phyloP scores from a whole-genome alignment of 2,888 invertebrate species.

The Alloscopus bannaensis region DNA sequence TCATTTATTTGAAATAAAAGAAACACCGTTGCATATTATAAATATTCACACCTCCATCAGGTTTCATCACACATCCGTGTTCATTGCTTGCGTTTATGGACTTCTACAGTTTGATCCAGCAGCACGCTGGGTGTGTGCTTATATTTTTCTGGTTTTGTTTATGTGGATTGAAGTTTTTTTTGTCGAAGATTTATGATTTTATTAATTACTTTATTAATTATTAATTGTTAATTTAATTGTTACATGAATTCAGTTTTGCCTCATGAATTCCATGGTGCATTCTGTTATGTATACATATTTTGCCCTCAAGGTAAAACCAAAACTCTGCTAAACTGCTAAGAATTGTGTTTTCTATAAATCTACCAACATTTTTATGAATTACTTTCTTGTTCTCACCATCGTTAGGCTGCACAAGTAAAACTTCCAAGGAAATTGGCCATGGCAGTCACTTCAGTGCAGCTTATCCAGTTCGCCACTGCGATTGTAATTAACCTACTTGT shows the following conservation, averaged over 20 bases:
- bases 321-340: too few species aligned
- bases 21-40: conserved; percentile 1
- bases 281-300: conserved; percentile 51
- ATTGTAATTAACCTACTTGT: conserved; percentile 34
- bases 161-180: too few species aligned
- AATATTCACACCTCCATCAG: conserved; percentile 9
- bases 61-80: conserved; percentile 45
- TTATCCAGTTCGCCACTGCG: conserved; percentile 39
- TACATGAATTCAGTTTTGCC: too few species aligned
- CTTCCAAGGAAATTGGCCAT: conserved; percentile 49
- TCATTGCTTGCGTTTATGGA: conserved; percentile 31
- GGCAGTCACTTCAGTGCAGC: conserved; percentile 43
- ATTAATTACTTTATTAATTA: too few species aligned
- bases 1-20: not conserved
- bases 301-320: conserved; percentile 45
- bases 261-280: conserved; percentile 44
- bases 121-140: too few species aligned
- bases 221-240: too few species aligned
- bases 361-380: not conserved
- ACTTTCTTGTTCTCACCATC: not conserved
- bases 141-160: too few species aligned
- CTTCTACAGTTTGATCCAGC: conserved; percentile 32
- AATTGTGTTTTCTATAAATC: too few species aligned
- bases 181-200: too few species aligned
- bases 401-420: conserved; percentile 46